These are phyloP conservation scores for Chloromyia formosa DNA, from an alignment of 2,888 invertebrate species.

Conservation along the genomic window DNA sequence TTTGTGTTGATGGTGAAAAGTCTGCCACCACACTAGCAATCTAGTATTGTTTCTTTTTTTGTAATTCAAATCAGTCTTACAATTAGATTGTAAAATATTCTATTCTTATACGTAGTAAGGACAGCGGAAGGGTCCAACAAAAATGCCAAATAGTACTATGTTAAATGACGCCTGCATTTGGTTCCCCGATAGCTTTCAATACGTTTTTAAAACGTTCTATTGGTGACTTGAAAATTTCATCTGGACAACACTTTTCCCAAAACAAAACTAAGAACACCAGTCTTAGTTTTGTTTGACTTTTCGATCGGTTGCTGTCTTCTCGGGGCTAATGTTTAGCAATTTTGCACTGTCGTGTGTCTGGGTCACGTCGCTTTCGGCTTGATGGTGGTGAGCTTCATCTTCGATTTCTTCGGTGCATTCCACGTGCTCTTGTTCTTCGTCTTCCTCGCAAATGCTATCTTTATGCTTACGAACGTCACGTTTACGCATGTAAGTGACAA, in stretches of 20 bases:
- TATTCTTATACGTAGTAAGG: neutral
- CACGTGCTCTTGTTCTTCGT: slow-evolving; percentile 57
- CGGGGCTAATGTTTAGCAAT: too few species aligned
- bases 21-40: neutral
- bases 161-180: too few species aligned
- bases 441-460: slow-evolving; percentile 66
- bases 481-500: slow-evolving; percentile 66
- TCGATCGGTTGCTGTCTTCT: neutral
- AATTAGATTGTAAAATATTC: slow-evolving; percentile 26
- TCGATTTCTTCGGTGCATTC: slow-evolving; percentile 34
- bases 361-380: neutral
- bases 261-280: too few species aligned
- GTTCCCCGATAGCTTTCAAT: too few species aligned
- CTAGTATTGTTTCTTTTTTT: slow-evolving; percentile 10
- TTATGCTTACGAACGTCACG: slow-evolving; percentile 66
- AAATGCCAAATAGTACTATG: too few species aligned
- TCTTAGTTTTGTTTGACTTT: neutral
- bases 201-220: too few species aligned
- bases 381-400: slow-evolving; percentile 9
- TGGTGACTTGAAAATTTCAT: too few species aligned
- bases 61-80: slow-evolving; percentile 44
- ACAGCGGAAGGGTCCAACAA: neutral
- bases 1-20: neutral
- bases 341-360: neutral
- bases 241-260: too few species aligned